Evolutionary conservation across 2,888 invertebrate species (phyloP), one percentile per base, ranked within the genome.

Genomic region (Drosophila tripunctata): DNA sequence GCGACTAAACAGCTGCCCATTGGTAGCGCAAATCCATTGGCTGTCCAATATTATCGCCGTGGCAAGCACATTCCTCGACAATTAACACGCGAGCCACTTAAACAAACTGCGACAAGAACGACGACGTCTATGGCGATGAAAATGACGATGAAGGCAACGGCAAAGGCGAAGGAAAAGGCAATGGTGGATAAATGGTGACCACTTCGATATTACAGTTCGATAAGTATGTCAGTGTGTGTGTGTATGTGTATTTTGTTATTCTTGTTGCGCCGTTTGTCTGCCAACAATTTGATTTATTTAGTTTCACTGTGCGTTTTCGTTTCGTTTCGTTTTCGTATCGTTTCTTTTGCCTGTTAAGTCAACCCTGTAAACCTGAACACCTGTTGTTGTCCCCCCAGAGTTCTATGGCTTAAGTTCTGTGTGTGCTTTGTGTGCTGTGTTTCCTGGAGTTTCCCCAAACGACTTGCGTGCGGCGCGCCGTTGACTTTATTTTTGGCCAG

Each of bases 51-150:
- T 72, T 66, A 73, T 61, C 73, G 73, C 74, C 80, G 73, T 84
- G 85, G 67, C 75, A 66, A 65, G 67, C 78, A 85, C 87, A 88
- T 83, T 83, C 87, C 85, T 30, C 76, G 88, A 84, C 88, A 84
- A 88, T 84, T 84, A 84, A 87, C 84, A 84, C 84, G 84, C 84
- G 74, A 84, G 69, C 74, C 88, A 84, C 86, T 88, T 88, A 69
- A 87, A 65, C 80, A 72, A 85, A 88, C 88, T 63, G 83, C 85
- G 79, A 43, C 65, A 31, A 52, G 50, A 45, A 63, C 36, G 55
- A 31, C 52, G 21, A 58, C 19, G 60, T 19, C 48, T 57, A 43
- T 30, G 60, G 15, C 57, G 21, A 50, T 12, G 47, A 33, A 54
- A 17, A 48, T 10, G 75, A 43, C 51, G 61, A 60, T 58, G 78